These are phyloP conservation scores for Trematomus bernacchii DNA, from an alignment of 2,797 vertebrate species.

Conservation along the genomic window DNA sequence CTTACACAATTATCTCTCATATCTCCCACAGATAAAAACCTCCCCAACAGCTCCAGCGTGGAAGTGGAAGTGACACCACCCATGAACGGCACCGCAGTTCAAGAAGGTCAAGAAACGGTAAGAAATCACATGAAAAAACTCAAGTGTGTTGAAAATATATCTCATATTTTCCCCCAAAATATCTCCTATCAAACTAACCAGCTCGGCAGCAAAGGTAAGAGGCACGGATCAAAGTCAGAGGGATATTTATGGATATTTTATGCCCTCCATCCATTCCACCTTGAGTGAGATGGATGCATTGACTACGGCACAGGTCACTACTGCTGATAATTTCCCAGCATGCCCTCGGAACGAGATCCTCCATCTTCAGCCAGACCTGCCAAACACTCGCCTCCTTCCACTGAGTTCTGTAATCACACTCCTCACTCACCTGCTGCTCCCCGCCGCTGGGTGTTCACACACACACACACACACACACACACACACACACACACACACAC, in stretches of 20 bases:
- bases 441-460: slow-evolving; percentile 42
- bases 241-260: slow-evolving; percentile 70
- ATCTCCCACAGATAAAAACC: slow-evolving; percentile 89
- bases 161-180: background rate
- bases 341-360: slow-evolving; percentile 59
- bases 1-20: slow-evolving; percentile 3
- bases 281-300: slow-evolving; percentile 68
- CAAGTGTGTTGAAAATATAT: background rate
- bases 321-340: slow-evolving; percentile 78
- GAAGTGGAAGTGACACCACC: slow-evolving; percentile 96
- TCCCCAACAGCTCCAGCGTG: slow-evolving; percentile 92
- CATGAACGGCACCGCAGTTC: slow-evolving; percentile 92
- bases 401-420: slow-evolving; percentile 82
- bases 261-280: slow-evolving; percentile 65
- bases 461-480: slow-evolving; percentile 18
- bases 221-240: slow-evolving; percentile 42
- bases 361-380: slow-evolving; percentile 83
- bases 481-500: slow-evolving; percentile 24
- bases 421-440: slow-evolving; percentile 70
- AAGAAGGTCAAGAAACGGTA: slow-evolving; percentile 87
- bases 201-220: background rate
- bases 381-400: slow-evolving; percentile 91
- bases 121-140: slow-evolving; percentile 42
- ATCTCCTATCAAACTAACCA: background rate
- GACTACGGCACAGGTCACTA: slow-evolving; percentile 66